phyloP scores from a whole-genome alignment of 2,797 vertebrate species.

The Gambelia wislizenii region DNA sequence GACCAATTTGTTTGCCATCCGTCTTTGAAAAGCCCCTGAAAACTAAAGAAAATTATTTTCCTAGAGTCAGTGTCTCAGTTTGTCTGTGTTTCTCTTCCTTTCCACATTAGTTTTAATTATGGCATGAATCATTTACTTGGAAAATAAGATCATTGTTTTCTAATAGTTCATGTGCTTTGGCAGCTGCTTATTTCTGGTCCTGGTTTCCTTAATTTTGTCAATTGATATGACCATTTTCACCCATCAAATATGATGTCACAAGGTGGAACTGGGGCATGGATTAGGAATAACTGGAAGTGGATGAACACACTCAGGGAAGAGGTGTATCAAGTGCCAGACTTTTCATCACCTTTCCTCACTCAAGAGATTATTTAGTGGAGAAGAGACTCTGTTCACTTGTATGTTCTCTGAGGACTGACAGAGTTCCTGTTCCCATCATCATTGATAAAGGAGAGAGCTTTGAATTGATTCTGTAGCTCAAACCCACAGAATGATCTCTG shows the following conservation, averaged over 20 bases:
- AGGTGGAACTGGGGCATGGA: slow-evolving; percentile 24
- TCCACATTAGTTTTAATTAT: slow-evolving; percentile 20
- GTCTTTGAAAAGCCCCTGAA: slow-evolving; percentile 69
- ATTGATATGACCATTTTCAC: slow-evolving; percentile 46
- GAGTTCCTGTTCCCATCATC: no score
- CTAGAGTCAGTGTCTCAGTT: slow-evolving; percentile 5
- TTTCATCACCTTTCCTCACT: background rate
- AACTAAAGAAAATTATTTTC: slow-evolving; percentile 66
- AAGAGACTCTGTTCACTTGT: no score
- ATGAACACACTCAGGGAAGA: background rate
- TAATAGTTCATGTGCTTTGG: slow-evolving; percentile 43
- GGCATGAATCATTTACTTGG: slow-evolving; percentile 44
- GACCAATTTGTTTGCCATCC: slow-evolving; percentile 68
- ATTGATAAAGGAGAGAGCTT: no score
- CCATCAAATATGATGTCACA: slow-evolving; percentile 42
- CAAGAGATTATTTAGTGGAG: background rate
- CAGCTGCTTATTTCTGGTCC: slow-evolving; percentile 35
- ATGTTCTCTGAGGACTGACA: no score
- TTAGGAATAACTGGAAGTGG: slow-evolving; percentile 38
- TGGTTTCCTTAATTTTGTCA: slow-evolving; percentile 39
- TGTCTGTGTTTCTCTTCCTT: slow-evolving; percentile 44
- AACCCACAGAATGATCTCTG: no score
- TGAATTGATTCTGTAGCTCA: no score
- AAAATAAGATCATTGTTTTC: slow-evolving; percentile 49
- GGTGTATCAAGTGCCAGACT: background rate